Conservation (phyloP, 2,888 invertebrate genomes). For the Lacanobia wlatinum region DNA sequence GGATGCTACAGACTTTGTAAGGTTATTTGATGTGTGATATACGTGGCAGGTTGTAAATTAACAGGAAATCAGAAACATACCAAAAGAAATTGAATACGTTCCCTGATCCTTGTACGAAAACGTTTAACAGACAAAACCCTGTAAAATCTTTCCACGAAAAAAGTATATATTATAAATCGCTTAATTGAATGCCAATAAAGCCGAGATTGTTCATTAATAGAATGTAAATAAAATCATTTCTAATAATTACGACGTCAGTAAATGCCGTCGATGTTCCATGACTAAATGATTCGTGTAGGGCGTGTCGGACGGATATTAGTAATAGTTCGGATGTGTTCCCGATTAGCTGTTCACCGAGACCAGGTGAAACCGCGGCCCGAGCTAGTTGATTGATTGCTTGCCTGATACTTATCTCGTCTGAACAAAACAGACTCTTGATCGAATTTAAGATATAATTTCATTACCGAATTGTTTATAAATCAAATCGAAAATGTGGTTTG, state of each 20-base stretch:
- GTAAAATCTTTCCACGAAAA: not conserved
- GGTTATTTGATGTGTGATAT: constrained; percentile 25
- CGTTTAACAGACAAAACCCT: not conserved
- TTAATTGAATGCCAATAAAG: constrained; percentile 22
- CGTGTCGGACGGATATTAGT: constrained; percentile 73
- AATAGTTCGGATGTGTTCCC: constrained; percentile 75
- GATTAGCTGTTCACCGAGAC: constrained; percentile 70
- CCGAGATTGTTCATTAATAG: constrained; percentile 35
- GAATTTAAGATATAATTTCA: constrained; percentile 77
- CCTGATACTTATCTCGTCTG: constrained; percentile 75
- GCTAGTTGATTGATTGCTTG: constrained; percentile 78
- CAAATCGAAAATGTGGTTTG: constrained; percentile 44
- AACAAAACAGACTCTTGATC: constrained; percentile 77
- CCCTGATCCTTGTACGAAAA: not conserved
- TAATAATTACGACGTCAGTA: constrained; percentile 66
- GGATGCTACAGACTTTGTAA: constrained; percentile 37
- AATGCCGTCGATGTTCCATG: constrained; percentile 61
- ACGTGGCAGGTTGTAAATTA: constrained; percentile 27
- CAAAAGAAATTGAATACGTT: not conserved
- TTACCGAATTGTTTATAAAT: constrained; percentile 64
- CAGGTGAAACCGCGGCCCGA: constrained; percentile 73
- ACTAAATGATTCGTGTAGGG: constrained; percentile 69
- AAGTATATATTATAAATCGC: not conserved
- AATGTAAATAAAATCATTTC: constrained; percentile 61
- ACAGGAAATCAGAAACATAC: constrained; percentile 13